Evolutionary conservation across 2,888 invertebrate genomes (phyloP).

Genomic region (Cheilosia vernalis): DNA sequence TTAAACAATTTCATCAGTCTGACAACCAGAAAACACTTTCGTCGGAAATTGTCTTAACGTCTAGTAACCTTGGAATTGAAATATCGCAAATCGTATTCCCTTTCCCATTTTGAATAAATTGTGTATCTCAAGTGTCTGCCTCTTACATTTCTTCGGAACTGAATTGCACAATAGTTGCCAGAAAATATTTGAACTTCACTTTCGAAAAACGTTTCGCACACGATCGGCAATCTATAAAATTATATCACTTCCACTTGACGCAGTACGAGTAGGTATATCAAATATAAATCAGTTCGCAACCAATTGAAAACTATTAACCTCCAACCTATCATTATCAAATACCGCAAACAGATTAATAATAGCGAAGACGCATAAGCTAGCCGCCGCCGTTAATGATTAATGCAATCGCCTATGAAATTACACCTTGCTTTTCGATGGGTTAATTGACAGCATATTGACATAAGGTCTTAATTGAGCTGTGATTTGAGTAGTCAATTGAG

Average conservation of each 20-base stretch:
- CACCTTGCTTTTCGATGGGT: too few relatives aligned
- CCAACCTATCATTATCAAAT: constrained; percentile 20
- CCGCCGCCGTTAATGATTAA: too few relatives aligned
- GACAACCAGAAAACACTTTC: too few relatives aligned
- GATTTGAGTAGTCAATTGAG: too few relatives aligned
- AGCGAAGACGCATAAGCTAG: not conserved
- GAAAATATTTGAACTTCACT: constrained; percentile 31
- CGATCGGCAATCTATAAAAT: constrained; percentile 33
- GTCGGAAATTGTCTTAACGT: too few relatives aligned
- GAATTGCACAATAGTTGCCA: constrained; percentile 24
- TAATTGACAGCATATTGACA: too few relatives aligned
- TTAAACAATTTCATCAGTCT: too few relatives aligned
- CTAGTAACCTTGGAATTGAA: too few relatives aligned
- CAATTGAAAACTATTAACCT: constrained; percentile 45
- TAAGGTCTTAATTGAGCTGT: too few relatives aligned
- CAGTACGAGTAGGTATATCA: too few relatives aligned
- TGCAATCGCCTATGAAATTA: too few relatives aligned
- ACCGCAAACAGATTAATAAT: constrained; percentile 14
- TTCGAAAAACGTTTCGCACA: constrained; percentile 33
- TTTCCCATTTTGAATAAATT: constrained; percentile 24
- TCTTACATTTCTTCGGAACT: constrained; percentile 8
- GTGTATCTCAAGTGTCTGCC: constrained; percentile 15
- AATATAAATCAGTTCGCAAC: not conserved
- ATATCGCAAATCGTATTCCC: not conserved
- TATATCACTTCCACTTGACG: constrained; percentile 4